Base-by-base conservation (phyloP, 1,140 invertebrate genomes). In the Wiebesia pumilae region DNA sequence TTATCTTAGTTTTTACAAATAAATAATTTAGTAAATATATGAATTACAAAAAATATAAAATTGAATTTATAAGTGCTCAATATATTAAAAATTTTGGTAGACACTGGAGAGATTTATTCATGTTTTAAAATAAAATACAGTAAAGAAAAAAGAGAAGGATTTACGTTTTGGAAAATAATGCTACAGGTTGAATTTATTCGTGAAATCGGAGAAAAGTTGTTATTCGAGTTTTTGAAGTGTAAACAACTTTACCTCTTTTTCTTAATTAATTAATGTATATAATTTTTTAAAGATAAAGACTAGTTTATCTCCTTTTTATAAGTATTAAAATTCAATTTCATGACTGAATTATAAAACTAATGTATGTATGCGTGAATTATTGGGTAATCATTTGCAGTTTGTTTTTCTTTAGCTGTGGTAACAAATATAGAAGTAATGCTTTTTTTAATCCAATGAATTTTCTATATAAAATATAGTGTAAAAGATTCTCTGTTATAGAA, bases 191-290 rank as follows among this genome's bases (percentile, higher is more conserved):
- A 30, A 80, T 69, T 69, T 69, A 80, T 79, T 79, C 83, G 80
- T 69, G 83, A 80, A 58, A 12, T 38, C n/a, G 62, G 3, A 38
- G 43, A 85, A 81, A 85, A 85, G 62, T 81, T 81, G 67, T 81
- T 47, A 75, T 35, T 38, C 78, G 2, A 85, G 84, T 73, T 85
- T 73, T 81, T 58, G 43, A 33, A 21, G 10, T 35, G 24, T 54
- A 85, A 79, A 69, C 43, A 85, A 80, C 77, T 69, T 81, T 75
- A 71, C 62, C 65, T 78, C 40, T 30, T 73, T n/a, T 35, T n/a
- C 54, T 85, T 58, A 43, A n/a, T 62, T 38, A 35, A 73, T 43
- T 27, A 10, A 65, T 47, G 62, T 24, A 33, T 27, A 27, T 83
- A 77, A 43, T 77, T 83, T 43, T 51, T 78, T 67, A 78, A 77